A percentile compares a stretch with the other conserved stretches of the same genome.
phyloP scores from a whole-genome alignment of 1,140 invertebrate genomes.

The Elymnias hypermnestra region DNA sequence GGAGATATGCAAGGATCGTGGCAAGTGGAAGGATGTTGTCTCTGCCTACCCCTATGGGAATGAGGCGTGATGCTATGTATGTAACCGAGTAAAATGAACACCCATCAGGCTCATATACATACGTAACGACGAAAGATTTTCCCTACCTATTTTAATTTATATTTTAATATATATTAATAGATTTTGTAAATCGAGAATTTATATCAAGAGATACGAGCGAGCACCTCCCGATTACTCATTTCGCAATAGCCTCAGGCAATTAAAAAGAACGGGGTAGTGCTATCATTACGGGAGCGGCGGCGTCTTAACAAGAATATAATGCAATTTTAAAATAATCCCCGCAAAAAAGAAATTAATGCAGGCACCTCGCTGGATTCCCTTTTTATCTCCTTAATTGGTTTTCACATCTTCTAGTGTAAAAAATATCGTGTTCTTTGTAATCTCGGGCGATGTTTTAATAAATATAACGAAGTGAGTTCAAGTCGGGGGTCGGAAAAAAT shows the following conservation, averaged over 20 bases:
- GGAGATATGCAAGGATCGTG: too few species aligned
- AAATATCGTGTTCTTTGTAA: constrained; percentile 75
- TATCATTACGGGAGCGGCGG: constrained; percentile 66
- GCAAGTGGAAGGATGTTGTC: too few species aligned
- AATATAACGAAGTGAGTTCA: constrained; percentile 72
- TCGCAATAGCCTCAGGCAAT: constrained; percentile 71
- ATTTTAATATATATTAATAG: too few species aligned
- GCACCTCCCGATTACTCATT: constrained; percentile 70
- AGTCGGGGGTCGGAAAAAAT: constrained; percentile 57
- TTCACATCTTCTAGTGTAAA: constrained; percentile 75
- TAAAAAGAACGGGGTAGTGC: constrained; percentile 73
- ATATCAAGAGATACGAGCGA: constrained; percentile 54
- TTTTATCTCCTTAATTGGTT: constrained; percentile 77
- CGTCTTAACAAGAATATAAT: constrained; percentile 75
- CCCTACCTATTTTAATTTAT: too few species aligned
- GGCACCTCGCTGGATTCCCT: constrained; percentile 71
- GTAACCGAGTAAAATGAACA: too few species aligned
- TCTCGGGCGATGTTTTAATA: constrained; percentile 75
- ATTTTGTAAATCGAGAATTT: constrained; percentile 56
- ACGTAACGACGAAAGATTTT: too few species aligned
- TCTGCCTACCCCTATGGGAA: too few species aligned
- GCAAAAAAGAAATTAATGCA: constrained; percentile 75
- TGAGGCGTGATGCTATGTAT: too few species aligned
- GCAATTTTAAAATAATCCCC: constrained; percentile 76
- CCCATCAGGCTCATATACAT: too few species aligned